Conservation (phyloP, 1,140 invertebrate genomes). For the Lucilia sericata region DNA sequence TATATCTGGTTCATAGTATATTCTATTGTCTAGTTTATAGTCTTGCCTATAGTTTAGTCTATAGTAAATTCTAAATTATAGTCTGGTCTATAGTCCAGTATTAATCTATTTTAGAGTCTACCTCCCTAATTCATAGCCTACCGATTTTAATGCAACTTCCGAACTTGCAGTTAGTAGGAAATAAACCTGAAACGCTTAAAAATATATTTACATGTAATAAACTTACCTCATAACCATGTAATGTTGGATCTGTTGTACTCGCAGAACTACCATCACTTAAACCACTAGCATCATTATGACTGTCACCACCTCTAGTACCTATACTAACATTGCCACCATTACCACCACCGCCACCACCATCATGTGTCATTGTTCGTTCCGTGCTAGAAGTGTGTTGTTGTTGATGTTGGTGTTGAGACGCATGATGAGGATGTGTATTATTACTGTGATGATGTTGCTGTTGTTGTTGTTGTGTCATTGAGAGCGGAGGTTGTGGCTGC, state of each 20-base stretch:
- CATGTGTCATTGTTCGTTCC: conserved; percentile 59
- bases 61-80: too few species aligned
- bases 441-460: conserved; percentile 50
- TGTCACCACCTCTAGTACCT: conserved; percentile 44
- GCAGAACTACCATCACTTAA: conserved; percentile 52
- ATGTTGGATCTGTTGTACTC: conserved; percentile 58
- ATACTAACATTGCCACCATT: conserved; percentile 50
- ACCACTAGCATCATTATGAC: conserved; percentile 54
- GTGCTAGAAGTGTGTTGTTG: conserved; percentile 47
- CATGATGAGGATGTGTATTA: conserved; percentile 38
- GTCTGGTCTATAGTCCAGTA: too few species aligned
- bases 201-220: too few species aligned
- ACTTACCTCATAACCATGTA: conserved; percentile 65
- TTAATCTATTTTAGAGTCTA: too few species aligned
- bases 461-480: conserved; percentile 50
- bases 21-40: too few species aligned
- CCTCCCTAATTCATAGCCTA: too few species aligned
- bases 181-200: too few species aligned
- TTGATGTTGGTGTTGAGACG: conserved; percentile 40
- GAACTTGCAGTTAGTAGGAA: too few species aligned
- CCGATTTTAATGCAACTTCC: too few species aligned
- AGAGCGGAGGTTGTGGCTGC: conserved; percentile 50
- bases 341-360: conserved; percentile 53
- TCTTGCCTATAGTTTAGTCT: too few species aligned
- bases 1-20: too few species aligned